Base-by-base conservation (phyloP, 1,140 invertebrate genomes). In the Radopholus similis region DNA sequence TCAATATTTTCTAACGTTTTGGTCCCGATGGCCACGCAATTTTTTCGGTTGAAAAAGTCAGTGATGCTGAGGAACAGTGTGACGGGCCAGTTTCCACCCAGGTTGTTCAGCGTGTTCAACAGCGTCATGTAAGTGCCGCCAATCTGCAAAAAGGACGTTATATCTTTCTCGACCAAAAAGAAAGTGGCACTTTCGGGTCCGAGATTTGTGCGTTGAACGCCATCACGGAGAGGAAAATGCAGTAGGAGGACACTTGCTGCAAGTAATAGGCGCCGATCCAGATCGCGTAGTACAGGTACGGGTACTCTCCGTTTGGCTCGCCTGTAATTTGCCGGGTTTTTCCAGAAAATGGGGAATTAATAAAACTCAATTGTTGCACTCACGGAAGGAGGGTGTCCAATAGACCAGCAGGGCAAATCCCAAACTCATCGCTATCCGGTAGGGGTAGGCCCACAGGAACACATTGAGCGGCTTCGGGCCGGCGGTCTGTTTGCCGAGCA, bases 41-140 rank as follows among this genome's bases (percentile, higher is more conserved):
- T 77, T 59, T 81, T 81, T 13, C 68, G 72, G 13, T 81, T 81
- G 47, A 81, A 81, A 56, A 70, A 77, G 47, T 97, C 94, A 6
- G 97, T 92, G 54, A 93, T 87, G 88, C 91, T 95, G 4, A 99
- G 86, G 0, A 92, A 89, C 8, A 95, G 84, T 0, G 95, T 97
- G 54, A 89, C 88, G 1, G 95, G 93, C 95, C 95, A 97, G 81
- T 95, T 97, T 9, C 92, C 92, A 30, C 95, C 96, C 32, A 99
- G 86, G 86, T 99, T 99, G 34, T 89, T 89, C 8, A 98, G 84
- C 0, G 96, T 99, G 81, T 99, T 99, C 2, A 99, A 86, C 47
- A 99, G 86, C 1, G 96, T 99, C 96, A 99, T 99, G 83, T 99
- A 98, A 0, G 95, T 98, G 26, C 95, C 96, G 21, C 96, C 96